phyloP scores from a whole-genome alignment of 2,888 invertebrate species.

The Trichacis sp. region DNA sequence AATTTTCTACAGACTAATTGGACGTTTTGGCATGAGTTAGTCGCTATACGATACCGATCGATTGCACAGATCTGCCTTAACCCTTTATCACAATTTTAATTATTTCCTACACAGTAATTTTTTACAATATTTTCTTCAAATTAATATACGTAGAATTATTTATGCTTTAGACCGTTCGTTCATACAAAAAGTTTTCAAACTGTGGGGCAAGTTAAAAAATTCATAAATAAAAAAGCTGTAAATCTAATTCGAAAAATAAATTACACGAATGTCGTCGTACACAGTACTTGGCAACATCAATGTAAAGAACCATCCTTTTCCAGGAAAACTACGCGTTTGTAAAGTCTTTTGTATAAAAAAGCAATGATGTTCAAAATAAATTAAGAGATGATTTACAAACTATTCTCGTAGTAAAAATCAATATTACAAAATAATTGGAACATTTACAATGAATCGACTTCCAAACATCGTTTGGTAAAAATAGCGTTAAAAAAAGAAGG shows the following conservation, averaged over 20 bases:
- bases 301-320: too few relatives aligned
- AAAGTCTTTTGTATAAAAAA: conserved; percentile 1
- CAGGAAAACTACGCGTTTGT: background rate
- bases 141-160: too few relatives aligned
- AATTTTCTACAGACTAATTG: background rate
- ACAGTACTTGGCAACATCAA: too few relatives aligned
- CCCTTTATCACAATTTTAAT: conserved; percentile 5
- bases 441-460: too few relatives aligned
- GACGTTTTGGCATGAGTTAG: background rate
- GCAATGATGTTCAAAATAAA: background rate
- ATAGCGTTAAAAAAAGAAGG: too few relatives aligned
- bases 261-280: too few relatives aligned
- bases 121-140: too few relatives aligned
- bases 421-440: conserved; percentile 1
- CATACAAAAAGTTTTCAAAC: background rate
- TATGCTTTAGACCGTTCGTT: background rate
- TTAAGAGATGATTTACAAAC: conserved; percentile 7
- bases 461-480: background rate
- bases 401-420: conserved; percentile 4
- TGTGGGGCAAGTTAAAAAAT: background rate
- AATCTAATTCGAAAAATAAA: background rate
- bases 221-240: background rate
- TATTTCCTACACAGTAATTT: conserved; percentile 4
- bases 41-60: background rate
- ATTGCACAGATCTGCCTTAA: conserved; percentile 7